A percentile compares a stretch with the other conserved stretches of the same genome.
phyloP scores from a whole-genome alignment of 2,113 vertebrate genomes.

The Gallinago jamesoni region DNA sequence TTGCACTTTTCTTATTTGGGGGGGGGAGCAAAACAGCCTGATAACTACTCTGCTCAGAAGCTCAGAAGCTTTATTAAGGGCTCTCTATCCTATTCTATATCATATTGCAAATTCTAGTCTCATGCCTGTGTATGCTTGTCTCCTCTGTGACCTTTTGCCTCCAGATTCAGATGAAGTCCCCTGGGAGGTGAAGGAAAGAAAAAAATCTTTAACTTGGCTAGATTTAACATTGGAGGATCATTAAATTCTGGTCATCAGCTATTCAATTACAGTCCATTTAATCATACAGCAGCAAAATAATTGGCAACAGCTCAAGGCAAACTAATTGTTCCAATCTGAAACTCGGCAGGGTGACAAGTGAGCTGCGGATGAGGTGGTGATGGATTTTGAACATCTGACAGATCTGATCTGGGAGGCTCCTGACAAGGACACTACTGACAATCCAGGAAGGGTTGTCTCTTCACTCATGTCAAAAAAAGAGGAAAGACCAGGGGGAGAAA shows the following conservation, averaged over 20 bases:
- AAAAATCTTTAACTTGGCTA: background rate
- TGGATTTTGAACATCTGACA: slow-evolving; percentile 25
- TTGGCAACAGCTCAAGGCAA: slow-evolving; percentile 30
- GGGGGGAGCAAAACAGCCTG: background rate
- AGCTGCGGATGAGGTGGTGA: background rate
- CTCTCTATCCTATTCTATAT: background rate
- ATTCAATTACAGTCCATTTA: slow-evolving; percentile 37
- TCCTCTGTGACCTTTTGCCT: background rate
- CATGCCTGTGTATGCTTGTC: background rate
- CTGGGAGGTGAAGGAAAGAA: background rate
- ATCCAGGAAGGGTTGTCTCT: background rate
- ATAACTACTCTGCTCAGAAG: background rate
- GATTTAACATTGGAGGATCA: background rate
- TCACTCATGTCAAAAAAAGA: background rate
- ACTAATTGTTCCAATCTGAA: slow-evolving; percentile 42
- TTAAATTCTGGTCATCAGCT: slow-evolving; percentile 22
- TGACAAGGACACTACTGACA: background rate
- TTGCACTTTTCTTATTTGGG: background rate
- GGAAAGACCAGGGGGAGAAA: background rate
- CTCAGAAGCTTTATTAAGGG: background rate
- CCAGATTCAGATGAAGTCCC: background rate
- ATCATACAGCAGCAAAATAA: slow-evolving; percentile 48
- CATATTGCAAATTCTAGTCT: background rate
- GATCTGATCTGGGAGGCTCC: background rate
- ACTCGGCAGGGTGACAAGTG: background rate